Percentiles rank a stretch among this genome's conserved stretches.
phyloP scores from a whole-genome alignment of 2,797 vertebrate genomes.

The Urophycis tenuis region DNA sequence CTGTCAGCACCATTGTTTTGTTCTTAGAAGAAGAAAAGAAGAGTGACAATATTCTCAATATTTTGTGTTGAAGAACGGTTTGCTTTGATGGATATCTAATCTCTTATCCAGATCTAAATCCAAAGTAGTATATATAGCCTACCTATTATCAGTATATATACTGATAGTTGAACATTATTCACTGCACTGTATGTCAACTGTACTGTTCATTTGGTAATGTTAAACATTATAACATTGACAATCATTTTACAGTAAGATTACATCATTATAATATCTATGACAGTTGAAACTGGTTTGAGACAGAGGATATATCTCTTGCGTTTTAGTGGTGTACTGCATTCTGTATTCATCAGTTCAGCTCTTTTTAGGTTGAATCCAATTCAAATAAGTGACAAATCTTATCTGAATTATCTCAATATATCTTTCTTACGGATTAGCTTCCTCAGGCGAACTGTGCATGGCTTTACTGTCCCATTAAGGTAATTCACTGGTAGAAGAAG shows the following conservation, averaged over 20 bases:
- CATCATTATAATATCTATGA: background rate
- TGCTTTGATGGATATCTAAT: background rate
- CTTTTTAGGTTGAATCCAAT: background rate
- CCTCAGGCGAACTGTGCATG: conserved; percentile 66
- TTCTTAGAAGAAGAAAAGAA: conserved; percentile 30
- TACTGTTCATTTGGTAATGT: conserved; percentile 9
- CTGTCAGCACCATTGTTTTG: conserved; percentile 13
- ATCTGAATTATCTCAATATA: conserved; percentile 28
- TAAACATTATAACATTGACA: background rate
- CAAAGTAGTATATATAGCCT: background rate
- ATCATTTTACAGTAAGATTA: conserved; percentile 6
- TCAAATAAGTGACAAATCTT: conserved; percentile 6
- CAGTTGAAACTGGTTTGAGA: background rate
- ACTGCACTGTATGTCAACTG: background rate
- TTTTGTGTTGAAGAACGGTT: conserved; percentile 1
- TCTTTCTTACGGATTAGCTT: conserved; percentile 63
- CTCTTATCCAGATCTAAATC: background rate
- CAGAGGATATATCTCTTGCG: background rate
- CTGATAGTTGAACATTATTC: background rate
- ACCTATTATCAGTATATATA: too few relatives aligned
- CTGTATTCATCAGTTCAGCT: background rate
- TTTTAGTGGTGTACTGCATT: conserved; percentile 25
- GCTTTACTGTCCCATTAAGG: conserved; percentile 45
- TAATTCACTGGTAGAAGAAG: conserved; percentile 54
- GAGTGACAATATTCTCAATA: background rate